Base-by-base conservation (phyloP, 2,888 invertebrate species). In the Drosophila ustulata region DNA sequence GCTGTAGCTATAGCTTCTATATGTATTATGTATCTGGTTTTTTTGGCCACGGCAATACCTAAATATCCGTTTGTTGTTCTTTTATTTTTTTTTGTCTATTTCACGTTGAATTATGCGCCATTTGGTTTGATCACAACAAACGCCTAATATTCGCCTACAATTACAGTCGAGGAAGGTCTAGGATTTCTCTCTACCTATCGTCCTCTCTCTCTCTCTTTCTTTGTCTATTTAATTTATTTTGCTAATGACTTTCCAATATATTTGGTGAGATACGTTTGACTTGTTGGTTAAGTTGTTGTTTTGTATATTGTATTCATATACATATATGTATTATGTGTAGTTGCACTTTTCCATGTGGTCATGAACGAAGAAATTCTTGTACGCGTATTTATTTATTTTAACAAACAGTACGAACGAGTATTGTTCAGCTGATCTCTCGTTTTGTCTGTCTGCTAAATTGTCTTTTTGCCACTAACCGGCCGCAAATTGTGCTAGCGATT, bases 81-180 rank as follows among this genome's bases (percentile, higher is more conserved):
- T 65, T 18, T 18, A 18, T 18, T 18, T 18, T 18, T 18, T 18
- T 49, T 63, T 65, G 77, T 66, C 68, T 67, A 37, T 71, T 81
- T 82, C 78, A 77, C 74, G 66, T 75, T 80, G 52, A 71, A 77
- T 68, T 79, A 66, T 82, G 56, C 51, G 55, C 64, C 63, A 52
- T 59, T 66, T 55, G 53, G 53, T 68, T 78, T 70, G 71, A 84
- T 88, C 87, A 88, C 75, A 85, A 85, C 78, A 89, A 73, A 69
- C 64, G 68, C 67, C 56, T 71, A 57, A 78, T 71, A 72, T 72
- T 57, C 58, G 77, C 72, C 83, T 81, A 72, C 73, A 84, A 78
- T 87, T 85, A 81, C 89, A 82, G 57, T 47, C 39, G 34, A 23
- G 59, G 39, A 41, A 34, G 49, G 50, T 69, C 61, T 65, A 56